Base-by-base conservation (phyloP, 2,797 vertebrate genomes). In the Epinephelus coioides region DNA sequence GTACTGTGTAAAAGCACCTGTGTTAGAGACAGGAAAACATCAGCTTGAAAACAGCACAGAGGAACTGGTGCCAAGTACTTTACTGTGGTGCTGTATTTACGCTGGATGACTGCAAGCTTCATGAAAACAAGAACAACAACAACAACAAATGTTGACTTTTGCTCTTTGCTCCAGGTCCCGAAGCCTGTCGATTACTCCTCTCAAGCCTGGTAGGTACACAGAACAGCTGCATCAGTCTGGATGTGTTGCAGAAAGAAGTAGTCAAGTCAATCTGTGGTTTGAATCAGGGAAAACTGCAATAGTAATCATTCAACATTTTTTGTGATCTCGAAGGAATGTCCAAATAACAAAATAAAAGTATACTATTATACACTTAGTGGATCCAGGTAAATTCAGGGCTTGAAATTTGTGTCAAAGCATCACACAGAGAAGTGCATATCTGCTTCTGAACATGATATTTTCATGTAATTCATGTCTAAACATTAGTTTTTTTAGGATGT, bases 181-280 rank as follows among this genome's bases (percentile, higher is more conserved):
- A 99, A 98, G 88, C 98, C 98, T 46, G 96, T 97, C 17, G 97
- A 99, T 93, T 99, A 98, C 92, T 98, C 98, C 84, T 94, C 96
- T 57, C 97, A 99, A 6, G 92, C 95, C 0, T 99, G 98, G 98
- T 99, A 94, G 84, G 97, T 96, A 89, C 82, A 62, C 40, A 40
- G 23, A 76, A 51, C 78, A 30, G n/a, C 60, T 9, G 17, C 68
- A 18, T 65, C 19, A 17, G 38, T 27, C 57, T 38, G 15, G 65
- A 43, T 68, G 6, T 17, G 2, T 44, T 17, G 19, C 10, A 47
- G 9, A 50, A 54, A 59, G 17, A 55, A 55, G n/a, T 34, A 34
- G 6, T 34, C 34, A 7, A 34, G 30, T 34, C 30, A 34, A 6
- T 43, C 40, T 43, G 11, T 3, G 40, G 40, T 38, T 34, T 34